phyloP scores from a whole-genome alignment of 1,140 invertebrate genomes.

The Eupristina koningsbergeri region DNA sequence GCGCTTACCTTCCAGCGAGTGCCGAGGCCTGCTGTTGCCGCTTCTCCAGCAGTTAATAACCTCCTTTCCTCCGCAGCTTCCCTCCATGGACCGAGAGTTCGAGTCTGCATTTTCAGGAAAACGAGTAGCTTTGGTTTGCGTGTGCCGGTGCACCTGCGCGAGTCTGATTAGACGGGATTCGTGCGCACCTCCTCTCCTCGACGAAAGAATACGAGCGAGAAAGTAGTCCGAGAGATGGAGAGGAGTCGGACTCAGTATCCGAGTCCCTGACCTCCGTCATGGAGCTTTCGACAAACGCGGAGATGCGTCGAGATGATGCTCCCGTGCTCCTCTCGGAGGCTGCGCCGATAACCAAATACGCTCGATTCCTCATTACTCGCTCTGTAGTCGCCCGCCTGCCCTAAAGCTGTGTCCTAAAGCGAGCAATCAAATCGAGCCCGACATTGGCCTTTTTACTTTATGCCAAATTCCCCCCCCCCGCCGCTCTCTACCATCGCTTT shows the following conservation, averaged over 20 bases:
- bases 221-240: not conserved
- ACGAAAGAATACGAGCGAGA: not conserved
- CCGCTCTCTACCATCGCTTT: too few relatives aligned
- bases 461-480: too few relatives aligned
- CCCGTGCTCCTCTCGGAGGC: too few relatives aligned
- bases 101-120: constrained; percentile 5
- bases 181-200: not conserved
- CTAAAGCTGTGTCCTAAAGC: not conserved
- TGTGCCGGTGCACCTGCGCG: not conserved
- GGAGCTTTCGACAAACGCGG: not conserved
- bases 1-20: not conserved
- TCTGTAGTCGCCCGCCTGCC: not conserved
- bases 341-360: too few relatives aligned
- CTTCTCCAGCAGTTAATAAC: constrained; percentile 39
- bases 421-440: too few relatives aligned
- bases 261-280: not conserved
- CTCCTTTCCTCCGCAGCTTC: constrained; percentile 7
- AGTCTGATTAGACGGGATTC: not conserved
- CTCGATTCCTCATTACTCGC: too few relatives aligned
- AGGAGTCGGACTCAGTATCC: too few relatives aligned
- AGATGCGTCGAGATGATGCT: too few relatives aligned
- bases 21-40: not conserved
- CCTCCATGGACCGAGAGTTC: not conserved
- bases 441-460: too few relatives aligned
- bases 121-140: constrained; percentile 17